Evolutionary conservation across 2,113 vertebrate species (phyloP).

Genomic region (Scolopax mira): DNA sequence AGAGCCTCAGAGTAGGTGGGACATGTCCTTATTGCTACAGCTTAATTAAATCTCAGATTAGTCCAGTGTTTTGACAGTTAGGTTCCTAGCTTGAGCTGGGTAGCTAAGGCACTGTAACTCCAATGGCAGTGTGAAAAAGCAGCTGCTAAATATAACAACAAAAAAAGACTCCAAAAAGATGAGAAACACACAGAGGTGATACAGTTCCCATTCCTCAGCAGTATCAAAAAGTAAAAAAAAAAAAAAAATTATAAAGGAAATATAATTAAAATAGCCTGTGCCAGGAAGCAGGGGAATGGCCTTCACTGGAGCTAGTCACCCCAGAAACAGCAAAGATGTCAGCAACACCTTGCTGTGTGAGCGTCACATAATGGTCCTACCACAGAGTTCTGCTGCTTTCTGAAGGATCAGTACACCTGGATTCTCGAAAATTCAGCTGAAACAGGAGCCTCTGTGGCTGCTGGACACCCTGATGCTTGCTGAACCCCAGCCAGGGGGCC

Average conservation of each 20-base stretch:
- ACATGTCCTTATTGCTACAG: neutral
- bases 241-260: neutral
- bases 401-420: constrained; percentile 36
- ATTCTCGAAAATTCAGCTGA: constrained; percentile 27
- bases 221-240: neutral
- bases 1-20: neutral
- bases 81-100: neutral
- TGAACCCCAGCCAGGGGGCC: neutral
- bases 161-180: neutral
- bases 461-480: neutral
- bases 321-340: neutral
- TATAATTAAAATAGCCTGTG: neutral
- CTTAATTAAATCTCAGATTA: neutral
- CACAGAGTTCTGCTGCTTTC: neutral
- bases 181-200: neutral
- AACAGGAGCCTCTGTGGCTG: neutral
- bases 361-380: neutral
- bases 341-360: accelerated
- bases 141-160: neutral
- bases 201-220: neutral
- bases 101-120: neutral
- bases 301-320: neutral
- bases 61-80: neutral
- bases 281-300: neutral
- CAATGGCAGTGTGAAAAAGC: neutral